Evolutionary conservation across 1,140 invertebrate genomes (phyloP), one percentile per base, ranked within the genome.

Genomic region (Drosophila azteca): DNA sequence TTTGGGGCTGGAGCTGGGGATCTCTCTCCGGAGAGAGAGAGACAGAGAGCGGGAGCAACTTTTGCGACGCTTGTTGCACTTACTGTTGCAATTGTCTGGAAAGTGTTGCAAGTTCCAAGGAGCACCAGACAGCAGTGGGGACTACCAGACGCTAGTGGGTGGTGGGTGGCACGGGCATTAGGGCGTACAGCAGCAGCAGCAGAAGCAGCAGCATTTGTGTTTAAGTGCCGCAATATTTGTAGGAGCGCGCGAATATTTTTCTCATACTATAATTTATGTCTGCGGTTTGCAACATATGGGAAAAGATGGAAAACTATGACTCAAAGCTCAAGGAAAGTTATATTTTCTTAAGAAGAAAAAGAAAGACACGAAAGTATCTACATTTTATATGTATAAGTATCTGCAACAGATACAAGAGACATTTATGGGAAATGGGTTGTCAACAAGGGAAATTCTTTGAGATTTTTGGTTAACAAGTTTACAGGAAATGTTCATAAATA

Each of bases 191-290:
- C 78, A 20, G 17, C 17, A 20, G 17, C 17, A 20, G 17, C n/a
- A n/a, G n/a, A n/a, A 82, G 71, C 63, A 53, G 75, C 82, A 68
- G 78, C 83, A 88, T 78, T 87, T 87, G 82, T 66, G 74, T 63
- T 82, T 77, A 85, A 85, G 82, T 87, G 82, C 70, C 52, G 78
- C 78, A 82, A 82, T 85, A 85, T 82, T 85, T 78, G 82, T 77
- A 81, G 77, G 77, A 77, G 65, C 82, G 24, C 45, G 46, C 48
- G 35, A 73, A 78, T 66, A 71, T 71, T 78, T 69, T 67, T 55
- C 48, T 45, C 35, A 39, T 13, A 11, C 41, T 45, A 29, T 35
- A 65, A 85, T 77, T 87, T 85, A 81, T 87, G 55, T 51, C 45
- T 75, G 71, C 62, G 71, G 61, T 75, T 75, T 59, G 60, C 31